These are phyloP conservation scores for Alcedo quadribrachys DNA, from an alignment of 2,797 vertebrate genomes.

Conservation along the genomic window DNA sequence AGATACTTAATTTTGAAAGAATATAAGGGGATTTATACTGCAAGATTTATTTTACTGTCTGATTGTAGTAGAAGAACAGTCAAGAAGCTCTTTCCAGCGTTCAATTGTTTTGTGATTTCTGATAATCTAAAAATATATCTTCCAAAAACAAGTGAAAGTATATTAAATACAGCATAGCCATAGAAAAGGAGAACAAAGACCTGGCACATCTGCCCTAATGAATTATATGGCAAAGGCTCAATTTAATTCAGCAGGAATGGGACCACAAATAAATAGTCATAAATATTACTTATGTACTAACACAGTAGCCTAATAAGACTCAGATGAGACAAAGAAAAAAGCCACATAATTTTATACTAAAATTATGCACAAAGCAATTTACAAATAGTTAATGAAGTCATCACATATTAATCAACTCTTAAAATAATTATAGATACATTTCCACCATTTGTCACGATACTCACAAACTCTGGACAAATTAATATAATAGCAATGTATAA, in stretches of 20 bases:
- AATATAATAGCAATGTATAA: neutral
- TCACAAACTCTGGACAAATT: neutral
- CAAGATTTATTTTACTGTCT: neutral
- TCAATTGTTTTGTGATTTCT: neutral
- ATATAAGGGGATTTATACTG: neutral
- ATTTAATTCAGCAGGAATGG: neutral
- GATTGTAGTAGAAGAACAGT: neutral
- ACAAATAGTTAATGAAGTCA: neutral
- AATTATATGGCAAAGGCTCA: neutral
- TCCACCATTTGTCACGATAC: neutral
- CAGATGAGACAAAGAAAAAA: neutral
- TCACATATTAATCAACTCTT: neutral
- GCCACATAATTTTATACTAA: neutral
- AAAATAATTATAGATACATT: neutral
- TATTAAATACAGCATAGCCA: neutral
- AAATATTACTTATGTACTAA: neutral
- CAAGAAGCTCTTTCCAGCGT: neutral
- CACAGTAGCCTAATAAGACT: neutral
- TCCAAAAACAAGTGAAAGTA: neutral
- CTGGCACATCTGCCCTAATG: neutral
- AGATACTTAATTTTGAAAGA: neutral
- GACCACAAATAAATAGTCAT: conserved; percentile 35
- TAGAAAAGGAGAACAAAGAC: conserved; percentile 2
- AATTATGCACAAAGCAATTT: neutral
- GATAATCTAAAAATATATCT: neutral